Evolutionary conservation across 2,888 invertebrate species (phyloP).

Genomic region (Petrophora chlorosata): DNA sequence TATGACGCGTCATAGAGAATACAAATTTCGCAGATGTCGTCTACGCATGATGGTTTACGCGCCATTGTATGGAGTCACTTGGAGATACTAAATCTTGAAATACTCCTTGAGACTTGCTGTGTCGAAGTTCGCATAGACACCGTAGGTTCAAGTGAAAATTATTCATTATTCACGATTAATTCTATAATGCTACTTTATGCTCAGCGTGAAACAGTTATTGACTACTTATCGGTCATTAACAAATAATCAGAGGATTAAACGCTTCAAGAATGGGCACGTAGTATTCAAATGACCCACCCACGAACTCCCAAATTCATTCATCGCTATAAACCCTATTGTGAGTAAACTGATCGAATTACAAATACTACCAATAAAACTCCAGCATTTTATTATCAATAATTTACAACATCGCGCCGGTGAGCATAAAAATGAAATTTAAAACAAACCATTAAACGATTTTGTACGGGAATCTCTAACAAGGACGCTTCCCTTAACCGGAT

Average conservation of each 20-base stretch:
- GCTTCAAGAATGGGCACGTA: constrained; percentile 33
- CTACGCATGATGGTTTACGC: too few species aligned
- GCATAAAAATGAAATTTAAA: constrained; percentile 81
- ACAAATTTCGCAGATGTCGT: too few species aligned
- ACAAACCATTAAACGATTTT: constrained; percentile 83
- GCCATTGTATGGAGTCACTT: too few species aligned
- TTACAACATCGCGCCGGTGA: constrained; percentile 69
- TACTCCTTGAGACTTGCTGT: too few species aligned
- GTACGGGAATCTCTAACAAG: constrained; percentile 82
- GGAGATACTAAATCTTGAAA: too few species aligned
- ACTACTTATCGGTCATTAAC: constrained; percentile 36
- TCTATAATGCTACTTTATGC: constrained; percentile 9
- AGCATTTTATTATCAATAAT: constrained; percentile 73
- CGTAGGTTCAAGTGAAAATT: neutral
- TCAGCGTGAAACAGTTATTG: constrained; percentile 24
- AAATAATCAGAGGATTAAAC: constrained; percentile 45
- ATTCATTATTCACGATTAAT: constrained; percentile 6
- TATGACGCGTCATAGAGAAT: too few species aligned
- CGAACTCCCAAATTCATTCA: constrained; percentile 48
- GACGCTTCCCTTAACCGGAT: constrained; percentile 83
- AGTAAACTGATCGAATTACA: constrained; percentile 58
- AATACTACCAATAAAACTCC: constrained; percentile 64
- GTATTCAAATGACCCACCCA: constrained; percentile 55
- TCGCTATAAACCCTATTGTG: constrained; percentile 48
- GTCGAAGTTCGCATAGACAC: too few species aligned